Evolutionary conservation across 2,113 vertebrate genomes (phyloP).

Genomic region (Chaetura pelagica): DNA sequence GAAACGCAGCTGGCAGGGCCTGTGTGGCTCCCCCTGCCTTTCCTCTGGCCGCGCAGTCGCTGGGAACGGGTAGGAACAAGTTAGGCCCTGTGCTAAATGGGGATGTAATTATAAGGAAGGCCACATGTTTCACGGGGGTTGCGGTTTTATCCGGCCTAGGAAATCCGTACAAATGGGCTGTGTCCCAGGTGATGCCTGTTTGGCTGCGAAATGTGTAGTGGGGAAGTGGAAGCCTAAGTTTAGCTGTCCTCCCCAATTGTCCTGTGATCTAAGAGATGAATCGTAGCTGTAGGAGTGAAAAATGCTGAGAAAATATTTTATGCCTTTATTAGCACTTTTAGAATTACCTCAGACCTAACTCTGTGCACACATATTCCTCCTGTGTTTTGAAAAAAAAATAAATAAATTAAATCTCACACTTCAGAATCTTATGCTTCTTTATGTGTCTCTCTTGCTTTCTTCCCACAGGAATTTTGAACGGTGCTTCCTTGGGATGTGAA

Average conservation of each 20-base stretch:
- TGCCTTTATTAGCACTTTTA: background rate
- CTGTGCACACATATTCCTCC: background rate
- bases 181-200: slow-evolving; percentile 2
- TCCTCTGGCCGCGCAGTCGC: background rate
- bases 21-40: background rate
- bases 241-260: background rate
- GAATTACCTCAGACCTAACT: background rate
- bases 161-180: slow-evolving; percentile 13
- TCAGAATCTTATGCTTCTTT: background rate
- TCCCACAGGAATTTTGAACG: slow-evolving; percentile 76
- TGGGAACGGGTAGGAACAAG: background rate
- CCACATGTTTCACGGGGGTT: background rate
- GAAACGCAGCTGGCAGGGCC: rapidly evolving
- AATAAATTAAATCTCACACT: background rate
- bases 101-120: slow-evolving; percentile 54
- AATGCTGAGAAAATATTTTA: slow-evolving; percentile 6
- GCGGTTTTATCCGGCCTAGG: slow-evolving; percentile 36
- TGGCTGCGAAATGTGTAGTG: background rate
- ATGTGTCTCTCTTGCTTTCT: slow-evolving; percentile 8
- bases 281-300: background rate
- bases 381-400: background rate
- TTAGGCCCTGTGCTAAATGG: slow-evolving; percentile 55
- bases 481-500: slow-evolving; percentile 61
- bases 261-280: background rate
- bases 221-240: background rate